These are phyloP conservation scores for Callipepla squamata DNA, from an alignment of 2,113 vertebrate genomes.

Conservation along the genomic window DNA sequence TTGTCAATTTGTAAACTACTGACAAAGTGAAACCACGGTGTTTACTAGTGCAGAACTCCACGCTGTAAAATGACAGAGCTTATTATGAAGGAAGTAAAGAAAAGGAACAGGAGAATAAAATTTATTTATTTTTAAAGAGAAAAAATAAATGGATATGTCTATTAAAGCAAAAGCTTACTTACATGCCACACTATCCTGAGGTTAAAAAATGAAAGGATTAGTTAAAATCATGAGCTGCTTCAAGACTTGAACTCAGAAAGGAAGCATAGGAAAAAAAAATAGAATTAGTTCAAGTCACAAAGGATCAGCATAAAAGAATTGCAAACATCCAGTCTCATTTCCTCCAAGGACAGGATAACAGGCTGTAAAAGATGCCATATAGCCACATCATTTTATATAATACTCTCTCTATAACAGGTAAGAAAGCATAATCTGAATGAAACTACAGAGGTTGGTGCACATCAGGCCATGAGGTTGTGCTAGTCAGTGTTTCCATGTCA, in stretches of 20 bases:
- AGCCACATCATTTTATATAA: background rate
- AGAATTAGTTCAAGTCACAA: background rate
- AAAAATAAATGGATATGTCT: background rate
- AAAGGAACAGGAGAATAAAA: background rate
- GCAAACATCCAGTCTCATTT: background rate
- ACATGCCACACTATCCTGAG: background rate
- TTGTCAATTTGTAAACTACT: background rate
- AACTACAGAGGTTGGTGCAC: background rate
- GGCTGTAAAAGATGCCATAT: background rate
- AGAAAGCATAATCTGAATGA: background rate
- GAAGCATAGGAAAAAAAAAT: background rate
- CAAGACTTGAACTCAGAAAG: background rate
- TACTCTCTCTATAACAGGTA: background rate
- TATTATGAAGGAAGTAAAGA: background rate
- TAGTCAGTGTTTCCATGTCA: background rate
- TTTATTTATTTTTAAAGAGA: background rate
- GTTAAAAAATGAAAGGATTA: background rate
- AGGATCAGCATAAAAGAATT: background rate
- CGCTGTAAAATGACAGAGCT: background rate
- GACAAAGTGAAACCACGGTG: background rate
- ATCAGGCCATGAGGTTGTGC: background rate
- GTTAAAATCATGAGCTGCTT: background rate
- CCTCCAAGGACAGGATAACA: background rate
- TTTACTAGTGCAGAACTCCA: background rate
- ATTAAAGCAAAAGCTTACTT: background rate